Evolutionary conservation across 2,888 invertebrate genomes (phyloP).

Genomic region (Barypeithes pellucidus): DNA sequence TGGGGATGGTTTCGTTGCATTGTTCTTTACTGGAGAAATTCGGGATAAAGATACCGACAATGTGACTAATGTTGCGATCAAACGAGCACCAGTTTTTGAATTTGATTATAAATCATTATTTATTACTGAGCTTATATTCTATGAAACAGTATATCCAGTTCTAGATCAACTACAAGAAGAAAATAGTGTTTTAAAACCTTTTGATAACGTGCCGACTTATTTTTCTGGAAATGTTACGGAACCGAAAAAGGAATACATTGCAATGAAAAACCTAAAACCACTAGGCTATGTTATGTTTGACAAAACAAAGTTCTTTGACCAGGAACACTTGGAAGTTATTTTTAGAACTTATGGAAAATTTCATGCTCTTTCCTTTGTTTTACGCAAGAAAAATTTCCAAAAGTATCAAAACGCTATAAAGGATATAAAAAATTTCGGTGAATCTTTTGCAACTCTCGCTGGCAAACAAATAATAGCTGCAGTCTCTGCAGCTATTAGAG

Average conservation of each 20-base stretch:
- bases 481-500: slow-evolving; percentile 4
- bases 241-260: slow-evolving; percentile 25
- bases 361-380: slow-evolving; percentile 45
- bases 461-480: neutral
- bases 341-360: slow-evolving; percentile 43
- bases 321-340: slow-evolving; percentile 35
- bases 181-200: slow-evolving; percentile 3
- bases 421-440: neutral
- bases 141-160: slow-evolving; percentile 28
- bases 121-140: slow-evolving; percentile 40
- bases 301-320: slow-evolving; percentile 36
- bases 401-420: slow-evolving; percentile 13
- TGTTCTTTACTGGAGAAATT: slow-evolving; percentile 37
- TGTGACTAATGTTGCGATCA: slow-evolving; percentile 26
- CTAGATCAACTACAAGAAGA: slow-evolving; percentile 15
- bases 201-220: slow-evolving; percentile 35
- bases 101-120: slow-evolving; percentile 19
- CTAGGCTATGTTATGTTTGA: slow-evolving; percentile 37
- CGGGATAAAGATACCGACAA: slow-evolving; percentile 33
- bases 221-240: slow-evolving; percentile 4
- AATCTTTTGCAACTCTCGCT: neutral
- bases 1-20: slow-evolving; percentile 27
- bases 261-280: slow-evolving; percentile 31
- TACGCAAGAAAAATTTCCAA: slow-evolving; percentile 26
- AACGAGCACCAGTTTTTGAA: slow-evolving; percentile 23